Conservation (phyloP, 2,113 vertebrate genomes). For the Chloropsis hardwickii region DNA sequence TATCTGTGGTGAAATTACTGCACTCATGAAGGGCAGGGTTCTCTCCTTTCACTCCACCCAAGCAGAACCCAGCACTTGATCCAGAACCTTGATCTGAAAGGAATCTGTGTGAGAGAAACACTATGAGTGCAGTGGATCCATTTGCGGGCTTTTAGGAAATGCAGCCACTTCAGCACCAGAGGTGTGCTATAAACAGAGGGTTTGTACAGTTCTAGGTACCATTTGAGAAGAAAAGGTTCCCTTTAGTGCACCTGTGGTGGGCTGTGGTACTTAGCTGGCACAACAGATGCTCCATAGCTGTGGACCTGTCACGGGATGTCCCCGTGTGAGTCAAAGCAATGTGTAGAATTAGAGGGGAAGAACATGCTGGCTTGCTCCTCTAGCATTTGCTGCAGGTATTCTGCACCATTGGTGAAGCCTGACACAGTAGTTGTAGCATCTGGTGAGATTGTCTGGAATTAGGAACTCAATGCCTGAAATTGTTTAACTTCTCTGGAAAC, state of each 20-base stretch:
- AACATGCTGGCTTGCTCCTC: not conserved
- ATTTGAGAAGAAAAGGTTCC: not conserved
- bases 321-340: not conserved
- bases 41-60: not conserved
- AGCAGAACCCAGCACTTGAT: not conserved
- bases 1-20: not conserved
- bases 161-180: not conserved
- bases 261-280: not conserved
- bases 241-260: not conserved
- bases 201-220: not conserved
- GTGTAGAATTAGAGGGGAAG: not conserved
- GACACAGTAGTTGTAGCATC: not conserved
- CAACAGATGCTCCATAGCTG: rapidly evolving
- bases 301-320: not conserved
- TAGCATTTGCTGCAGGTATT: not conserved
- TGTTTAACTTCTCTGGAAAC: not conserved
- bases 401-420: not conserved
- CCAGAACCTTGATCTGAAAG: not conserved
- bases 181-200: not conserved
- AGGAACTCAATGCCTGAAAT: not conserved
- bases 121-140: not conserved
- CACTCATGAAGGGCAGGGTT: not conserved
- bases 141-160: not conserved
- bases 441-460: not conserved
- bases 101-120: rapidly evolving